Percentiles rank a stretch among this genome's conserved stretches.
These are phyloP conservation scores for Buphagus erythrorhynchus DNA, from an alignment of 2,797 vertebrate species.

Conservation along the genomic window DNA sequence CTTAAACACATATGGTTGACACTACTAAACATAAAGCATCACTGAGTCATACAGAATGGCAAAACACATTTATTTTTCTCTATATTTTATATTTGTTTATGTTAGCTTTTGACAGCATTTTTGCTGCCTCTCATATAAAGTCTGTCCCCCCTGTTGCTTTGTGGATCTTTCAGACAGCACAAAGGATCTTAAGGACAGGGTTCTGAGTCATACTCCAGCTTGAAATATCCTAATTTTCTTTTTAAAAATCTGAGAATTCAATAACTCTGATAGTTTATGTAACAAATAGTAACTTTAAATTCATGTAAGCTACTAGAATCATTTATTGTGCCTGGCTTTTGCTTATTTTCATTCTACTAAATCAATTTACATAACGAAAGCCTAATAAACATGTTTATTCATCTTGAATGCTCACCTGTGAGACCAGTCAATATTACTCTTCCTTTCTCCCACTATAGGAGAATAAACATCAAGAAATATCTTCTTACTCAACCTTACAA, in stretches of 20 bases:
- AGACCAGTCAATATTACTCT: neutral
- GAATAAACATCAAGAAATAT: neutral
- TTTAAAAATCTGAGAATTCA: neutral
- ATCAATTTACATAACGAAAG: neutral
- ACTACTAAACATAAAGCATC: neutral
- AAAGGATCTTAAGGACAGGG: neutral
- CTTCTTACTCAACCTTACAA: neutral
- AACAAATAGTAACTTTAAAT: neutral
- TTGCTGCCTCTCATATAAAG: neutral
- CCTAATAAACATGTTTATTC: neutral
- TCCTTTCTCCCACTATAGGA: neutral
- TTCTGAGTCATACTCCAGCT: neutral
- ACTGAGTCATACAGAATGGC: neutral
- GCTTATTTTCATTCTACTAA: neutral
- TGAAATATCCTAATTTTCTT: conserved; percentile 1
- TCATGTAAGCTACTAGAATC: neutral
- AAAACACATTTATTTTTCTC: neutral
- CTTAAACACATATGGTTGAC: conserved; percentile 23
- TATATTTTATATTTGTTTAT: conserved; percentile 18
- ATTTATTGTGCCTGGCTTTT: neutral
- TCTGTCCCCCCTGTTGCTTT: neutral
- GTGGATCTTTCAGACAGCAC: neutral
- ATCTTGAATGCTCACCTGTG: neutral
- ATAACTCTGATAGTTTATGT: neutral
- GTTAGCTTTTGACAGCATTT: conserved; percentile 29